Evolutionary conservation across 1,140 invertebrate genomes (phyloP).

Genomic region (Pogonognathellus flavescens): DNA sequence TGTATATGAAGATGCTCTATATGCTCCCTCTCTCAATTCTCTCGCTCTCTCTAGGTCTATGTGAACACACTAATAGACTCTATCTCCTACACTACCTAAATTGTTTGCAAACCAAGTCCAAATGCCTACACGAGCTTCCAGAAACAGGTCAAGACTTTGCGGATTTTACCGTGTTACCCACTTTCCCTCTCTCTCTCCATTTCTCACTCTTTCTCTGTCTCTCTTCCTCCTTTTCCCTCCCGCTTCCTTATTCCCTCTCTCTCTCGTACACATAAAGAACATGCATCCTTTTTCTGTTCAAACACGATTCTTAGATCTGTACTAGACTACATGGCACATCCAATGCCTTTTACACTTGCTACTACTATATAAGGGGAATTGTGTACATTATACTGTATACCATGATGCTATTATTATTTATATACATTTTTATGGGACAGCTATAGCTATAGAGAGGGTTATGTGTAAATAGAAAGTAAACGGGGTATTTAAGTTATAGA

Average conservation of each 20-base stretch:
- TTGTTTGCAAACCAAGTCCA: neutral
- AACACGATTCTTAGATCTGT: neutral
- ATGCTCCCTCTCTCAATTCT: neutral
- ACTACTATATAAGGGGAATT: no score
- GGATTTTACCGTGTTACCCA: slow-evolving; percentile 53
- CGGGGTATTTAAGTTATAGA: no score
- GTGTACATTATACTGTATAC: no score
- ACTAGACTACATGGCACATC: neutral
- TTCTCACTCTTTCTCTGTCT: neutral
- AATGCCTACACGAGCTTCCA: slow-evolving; percentile 41
- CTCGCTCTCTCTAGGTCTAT: neutral
- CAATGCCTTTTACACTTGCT: no score
- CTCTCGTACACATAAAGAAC: neutral
- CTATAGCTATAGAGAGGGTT: no score
- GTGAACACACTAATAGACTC: slow-evolving; percentile 5
- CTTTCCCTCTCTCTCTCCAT: slow-evolving; percentile 25
- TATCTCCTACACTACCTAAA: slow-evolving; percentile 13
- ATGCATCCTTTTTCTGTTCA: neutral
- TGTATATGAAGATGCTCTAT: neutral
- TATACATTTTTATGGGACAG: no score
- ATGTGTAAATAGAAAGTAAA: no score
- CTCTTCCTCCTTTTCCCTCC: neutral
- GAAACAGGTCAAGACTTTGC: slow-evolving; percentile 55
- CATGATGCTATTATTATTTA: no score
- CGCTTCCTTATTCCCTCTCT: neutral